Base-by-base conservation (phyloP, 1,140 invertebrate genomes). In the Leptestheria dahalacensis region DNA sequence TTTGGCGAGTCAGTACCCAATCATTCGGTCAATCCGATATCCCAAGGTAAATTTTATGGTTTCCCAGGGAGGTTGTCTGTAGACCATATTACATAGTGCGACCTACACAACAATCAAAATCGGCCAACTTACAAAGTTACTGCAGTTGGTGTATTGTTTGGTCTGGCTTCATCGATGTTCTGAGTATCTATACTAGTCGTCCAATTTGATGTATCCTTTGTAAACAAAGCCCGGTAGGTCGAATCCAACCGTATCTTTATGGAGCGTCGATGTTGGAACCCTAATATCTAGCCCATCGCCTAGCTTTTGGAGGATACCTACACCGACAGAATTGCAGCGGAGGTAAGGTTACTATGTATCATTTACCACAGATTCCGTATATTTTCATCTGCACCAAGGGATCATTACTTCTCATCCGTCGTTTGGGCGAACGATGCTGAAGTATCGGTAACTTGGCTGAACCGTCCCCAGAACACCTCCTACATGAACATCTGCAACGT, bases 381-480 rank as follows among this genome's bases (percentile, higher is more conserved):
- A 9, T 9, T 9, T 41, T 41, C 33, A 41, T 41, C 6, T 41
- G 6, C 9, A 54, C 21, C 66, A 62, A 76, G 74, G 6, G 79
- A 86, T 62, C 75, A 82, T 65, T 83, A 88, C 66, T 73, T 87
- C 59, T 77, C 80, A 3, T 71, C 82, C 56, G 87, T 93, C 0
- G 72, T 78, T 24, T 96, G 92, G 85, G 80, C 82, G 10, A 82
- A 82, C 50, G 78, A 83, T 33, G 71, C 77, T 15, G 76, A 82
- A 26, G 67, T 91, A 6, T 73, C 81, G 10, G 80, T 87, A 1
- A 78, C 84, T 21, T 94, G 91, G 88, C 78, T 91, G 71, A 91
- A 91, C 66, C 76, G 91, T 62, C 78, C 85, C 47, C 91, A 95
- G 72, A 95, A 90, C 69, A 67, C 76, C 41, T 86, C 83, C 64